Evolutionary conservation across 2,797 vertebrate genomes (phyloP), one percentile per base, ranked within the genome.

Genomic region (Clarias laeviceps): DNA sequence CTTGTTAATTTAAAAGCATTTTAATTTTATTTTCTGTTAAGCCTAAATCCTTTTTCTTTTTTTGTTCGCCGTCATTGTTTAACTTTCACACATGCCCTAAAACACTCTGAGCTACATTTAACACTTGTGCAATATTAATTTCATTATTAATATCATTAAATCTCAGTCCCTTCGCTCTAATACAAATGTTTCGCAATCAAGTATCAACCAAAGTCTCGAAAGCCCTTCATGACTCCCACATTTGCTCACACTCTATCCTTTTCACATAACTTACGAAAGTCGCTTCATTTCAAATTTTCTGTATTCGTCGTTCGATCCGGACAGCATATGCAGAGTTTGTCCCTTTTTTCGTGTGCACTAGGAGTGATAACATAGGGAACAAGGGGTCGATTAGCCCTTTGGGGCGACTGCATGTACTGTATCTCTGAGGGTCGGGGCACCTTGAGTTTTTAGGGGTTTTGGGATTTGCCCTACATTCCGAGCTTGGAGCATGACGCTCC

Each of bases 391-490:
- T 92, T 95, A 95, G 94, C 95, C 94, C 94, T 95, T 95, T 90
- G 92, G 89, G 92, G 92, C 86, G 83, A 73, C 87, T 87, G 88
- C 88, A 90, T 81, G 86, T 50, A 50, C 45, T 50, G 45, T 80
- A 86, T 94, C 94, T 96, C 94, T 94, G 90, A 95, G 93, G 88
- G 91, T 59, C 90, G 91, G 95, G 94, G 94, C 94, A 95, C 94
- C 88, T 73, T 87, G 88, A 91, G 89, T 83, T 90, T 90, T 84
- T 61, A 84, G 89, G 84, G 91, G 12, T 77, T 40, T 86, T 83
- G 93, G 94, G 91, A 86, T 88, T 93, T 94, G 91, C 92, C 94
- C 93, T 96, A 96, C 95, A 95, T 96, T 96, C 94, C 0, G 89
- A 94, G 90, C 94, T 95, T 94, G 94, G 94, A 65, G 94, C 93